phyloP scores from a whole-genome alignment of 1,140 invertebrate genomes.

The Magallana gigas region DNA sequence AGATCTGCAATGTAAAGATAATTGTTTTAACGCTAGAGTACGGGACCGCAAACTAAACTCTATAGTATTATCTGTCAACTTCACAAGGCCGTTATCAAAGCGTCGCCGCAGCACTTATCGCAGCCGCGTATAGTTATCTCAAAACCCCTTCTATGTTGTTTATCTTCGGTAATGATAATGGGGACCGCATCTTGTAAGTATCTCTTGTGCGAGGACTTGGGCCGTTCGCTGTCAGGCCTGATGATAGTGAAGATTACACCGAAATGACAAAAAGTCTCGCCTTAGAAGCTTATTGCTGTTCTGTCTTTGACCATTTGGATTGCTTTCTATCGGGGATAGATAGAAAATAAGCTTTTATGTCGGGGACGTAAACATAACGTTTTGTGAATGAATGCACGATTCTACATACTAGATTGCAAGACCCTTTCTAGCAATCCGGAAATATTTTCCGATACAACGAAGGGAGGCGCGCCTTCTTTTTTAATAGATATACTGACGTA shows the following conservation, averaged over 20 bases:
- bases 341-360: background rate
- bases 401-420: too few species aligned
- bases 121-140: background rate
- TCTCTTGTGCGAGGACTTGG: background rate
- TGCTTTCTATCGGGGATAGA: background rate
- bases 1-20: background rate
- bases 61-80: background rate
- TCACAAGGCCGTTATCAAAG: background rate
- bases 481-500: too few species aligned
- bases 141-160: background rate
- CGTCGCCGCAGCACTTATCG: background rate
- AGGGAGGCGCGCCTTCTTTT: too few species aligned
- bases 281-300: conserved; percentile 26
- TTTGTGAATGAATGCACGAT: background rate
- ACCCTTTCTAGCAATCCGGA: too few species aligned
- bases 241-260: background rate
- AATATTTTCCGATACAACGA: too few species aligned
- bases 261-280: conserved; percentile 9
- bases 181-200: background rate
- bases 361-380: background rate
- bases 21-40: too few species aligned
- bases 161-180: conserved; percentile 6
- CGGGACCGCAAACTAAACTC: too few species aligned
- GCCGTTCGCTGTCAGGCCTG: background rate
- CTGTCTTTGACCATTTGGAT: background rate